These are phyloP conservation scores for Deladenus siricidicola DNA, from an alignment of 2,888 invertebrate genomes.

Conservation along the genomic window DNA sequence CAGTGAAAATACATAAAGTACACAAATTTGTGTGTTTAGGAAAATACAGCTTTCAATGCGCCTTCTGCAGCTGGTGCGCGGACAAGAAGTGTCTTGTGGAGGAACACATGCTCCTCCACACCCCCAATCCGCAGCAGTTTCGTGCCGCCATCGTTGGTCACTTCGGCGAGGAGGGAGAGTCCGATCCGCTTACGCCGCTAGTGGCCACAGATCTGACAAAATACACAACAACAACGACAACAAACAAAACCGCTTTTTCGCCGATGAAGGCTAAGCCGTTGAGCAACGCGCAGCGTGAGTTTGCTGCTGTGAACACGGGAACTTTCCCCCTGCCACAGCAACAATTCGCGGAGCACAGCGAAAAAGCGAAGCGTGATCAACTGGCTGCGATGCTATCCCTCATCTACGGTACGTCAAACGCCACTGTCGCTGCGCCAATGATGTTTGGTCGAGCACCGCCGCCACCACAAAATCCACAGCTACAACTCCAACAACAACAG, in stretches of 20 bases:
- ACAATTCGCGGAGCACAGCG: no score
- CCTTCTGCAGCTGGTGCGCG: slow-evolving; percentile 32
- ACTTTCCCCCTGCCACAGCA: no score
- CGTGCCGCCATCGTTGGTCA: slow-evolving; percentile 31
- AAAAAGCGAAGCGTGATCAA: no score
- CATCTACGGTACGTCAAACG: slow-evolving; percentile 3
- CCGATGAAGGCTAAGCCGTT: no score
- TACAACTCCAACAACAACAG: background rate
- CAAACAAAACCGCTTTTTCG: no score
- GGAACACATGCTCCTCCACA: slow-evolving; percentile 30
- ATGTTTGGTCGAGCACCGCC: background rate
- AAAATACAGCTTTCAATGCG: slow-evolving; percentile 33
- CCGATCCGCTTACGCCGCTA: no score
- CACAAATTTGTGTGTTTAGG: no score
- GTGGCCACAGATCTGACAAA: no score
- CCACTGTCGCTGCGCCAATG: background rate
- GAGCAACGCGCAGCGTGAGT: no score
- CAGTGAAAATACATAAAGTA: background rate
- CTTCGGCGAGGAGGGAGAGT: slow-evolving; percentile 18
- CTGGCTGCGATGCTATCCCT: background rate
- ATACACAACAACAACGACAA: no score
- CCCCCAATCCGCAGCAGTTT: slow-evolving; percentile 24
- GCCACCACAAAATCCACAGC: background rate
- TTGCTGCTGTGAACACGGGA: no score
- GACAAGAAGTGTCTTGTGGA: slow-evolving; percentile 27